Evolutionary conservation across 2,113 vertebrate species (phyloP).

Genomic region (Centropristis striata): DNA sequence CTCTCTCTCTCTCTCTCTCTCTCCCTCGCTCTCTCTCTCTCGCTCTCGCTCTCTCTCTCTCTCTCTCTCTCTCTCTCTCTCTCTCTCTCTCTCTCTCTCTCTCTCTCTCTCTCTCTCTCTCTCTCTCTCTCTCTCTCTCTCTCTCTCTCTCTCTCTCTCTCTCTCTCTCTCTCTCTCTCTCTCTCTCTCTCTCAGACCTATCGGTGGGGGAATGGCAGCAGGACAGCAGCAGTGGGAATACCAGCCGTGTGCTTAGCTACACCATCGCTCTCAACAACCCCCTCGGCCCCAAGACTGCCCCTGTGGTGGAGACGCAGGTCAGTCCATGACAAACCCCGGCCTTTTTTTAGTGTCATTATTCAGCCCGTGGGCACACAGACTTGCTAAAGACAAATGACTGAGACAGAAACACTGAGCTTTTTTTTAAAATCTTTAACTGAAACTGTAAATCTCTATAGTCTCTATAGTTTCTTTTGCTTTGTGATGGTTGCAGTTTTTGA

Average conservation of each 20-base stretch:
- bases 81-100: not conserved
- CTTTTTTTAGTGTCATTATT: not conserved
- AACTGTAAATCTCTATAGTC: too few relatives aligned
- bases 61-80: not conserved
- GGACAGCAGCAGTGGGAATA: slow-evolving; percentile 87
- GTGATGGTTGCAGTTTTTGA: too few relatives aligned
- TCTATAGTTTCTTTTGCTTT: too few relatives aligned
- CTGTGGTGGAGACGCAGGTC: slow-evolving; percentile 93
- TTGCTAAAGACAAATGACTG: not conserved
- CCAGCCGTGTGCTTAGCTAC: slow-evolving; percentile 90
- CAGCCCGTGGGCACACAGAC: not conserved
- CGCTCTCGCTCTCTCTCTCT: not conserved
- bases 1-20: too few relatives aligned
- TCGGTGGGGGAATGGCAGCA: slow-evolving; percentile 90
- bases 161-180: not conserved
- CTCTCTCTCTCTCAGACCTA: slow-evolving; percentile 81
- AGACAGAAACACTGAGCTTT: not conserved
- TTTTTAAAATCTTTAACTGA: not conserved
- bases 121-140: too few relatives aligned
- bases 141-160: too few relatives aligned
- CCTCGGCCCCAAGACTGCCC: slow-evolving; percentile 91
- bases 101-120: not conserved
- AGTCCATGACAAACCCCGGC: slow-evolving; percentile 18
- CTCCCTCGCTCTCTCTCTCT: too few relatives aligned
- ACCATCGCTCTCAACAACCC: slow-evolving; percentile 94